Conservation (phyloP, 2,797 vertebrate genomes). For the Leucoraja ocellata region DNA sequence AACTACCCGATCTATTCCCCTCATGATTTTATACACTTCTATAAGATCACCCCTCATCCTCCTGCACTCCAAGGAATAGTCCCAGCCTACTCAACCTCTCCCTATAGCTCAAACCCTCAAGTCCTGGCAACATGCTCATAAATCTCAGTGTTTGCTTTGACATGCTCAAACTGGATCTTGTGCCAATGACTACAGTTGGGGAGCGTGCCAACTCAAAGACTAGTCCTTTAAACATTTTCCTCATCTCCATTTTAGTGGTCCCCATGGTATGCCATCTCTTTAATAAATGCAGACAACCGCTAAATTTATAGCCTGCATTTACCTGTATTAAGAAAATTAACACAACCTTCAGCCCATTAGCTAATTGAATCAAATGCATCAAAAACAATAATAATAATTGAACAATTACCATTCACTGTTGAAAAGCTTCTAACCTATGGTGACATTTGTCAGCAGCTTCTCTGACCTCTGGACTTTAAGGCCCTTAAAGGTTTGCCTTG, state of each 20-base stretch:
- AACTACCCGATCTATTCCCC: too few relatives aligned
- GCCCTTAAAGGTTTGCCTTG: conserved; percentile 16
- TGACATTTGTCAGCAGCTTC: neutral
- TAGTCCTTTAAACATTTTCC: neutral
- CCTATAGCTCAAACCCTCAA: neutral
- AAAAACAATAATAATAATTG: neutral
- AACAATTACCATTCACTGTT: neutral
- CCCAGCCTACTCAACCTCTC: too few relatives aligned
- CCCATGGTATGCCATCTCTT: neutral
- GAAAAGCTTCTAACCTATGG: neutral
- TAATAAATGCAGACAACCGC: neutral
- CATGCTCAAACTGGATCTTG: neutral
- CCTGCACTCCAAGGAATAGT: too few relatives aligned
- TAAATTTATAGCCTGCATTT: neutral
- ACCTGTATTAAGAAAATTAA: neutral
- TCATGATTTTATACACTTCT: too few relatives aligned
- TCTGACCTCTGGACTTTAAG: neutral
- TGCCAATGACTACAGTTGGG: too few relatives aligned
- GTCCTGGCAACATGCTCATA: neutral
- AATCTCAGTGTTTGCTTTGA: neutral
- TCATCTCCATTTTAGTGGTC: neutral
- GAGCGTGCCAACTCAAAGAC: neutral
- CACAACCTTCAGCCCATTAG: neutral
- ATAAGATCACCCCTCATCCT: too few relatives aligned
- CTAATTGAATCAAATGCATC: neutral